These are phyloP conservation scores for Pempheris klunzingeri DNA, from an alignment of 2,797 vertebrate species.

Conservation along the genomic window DNA sequence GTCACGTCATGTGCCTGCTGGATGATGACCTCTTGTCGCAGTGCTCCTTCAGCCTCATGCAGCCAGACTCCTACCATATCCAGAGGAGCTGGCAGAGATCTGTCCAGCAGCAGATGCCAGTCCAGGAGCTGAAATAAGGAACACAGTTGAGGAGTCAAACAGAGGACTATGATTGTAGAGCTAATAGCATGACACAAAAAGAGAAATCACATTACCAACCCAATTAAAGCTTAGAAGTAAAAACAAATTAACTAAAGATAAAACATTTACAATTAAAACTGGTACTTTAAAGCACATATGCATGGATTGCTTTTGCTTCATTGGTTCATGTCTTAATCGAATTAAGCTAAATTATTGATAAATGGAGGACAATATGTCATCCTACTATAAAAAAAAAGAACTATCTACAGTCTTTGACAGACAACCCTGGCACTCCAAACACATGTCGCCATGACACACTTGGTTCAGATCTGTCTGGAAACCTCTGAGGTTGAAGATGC, in stretches of 20 bases:
- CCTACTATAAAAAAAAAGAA: neutral
- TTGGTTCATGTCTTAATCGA: neutral
- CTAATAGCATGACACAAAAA: neutral
- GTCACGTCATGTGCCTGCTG: constrained; percentile 93
- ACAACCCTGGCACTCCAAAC: neutral
- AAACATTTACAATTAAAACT: constrained; percentile 15
- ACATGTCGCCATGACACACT: neutral
- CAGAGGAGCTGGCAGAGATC: constrained; percentile 92
- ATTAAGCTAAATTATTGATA: neutral
- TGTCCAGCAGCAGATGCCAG: constrained; percentile 94
- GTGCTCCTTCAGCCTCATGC: constrained; percentile 90
- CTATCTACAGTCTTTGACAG: neutral
- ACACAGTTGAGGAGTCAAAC: neutral
- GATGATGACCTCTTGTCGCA: constrained; percentile 89
- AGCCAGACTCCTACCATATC: constrained; percentile 93
- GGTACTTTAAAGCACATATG: neutral
- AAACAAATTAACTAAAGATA: neutral
- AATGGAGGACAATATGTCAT: neutral
- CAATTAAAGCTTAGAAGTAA: neutral
- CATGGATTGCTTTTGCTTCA: neutral
- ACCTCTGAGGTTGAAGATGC: neutral
- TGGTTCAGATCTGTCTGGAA: neutral
- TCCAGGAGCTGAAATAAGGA: constrained; percentile 88
- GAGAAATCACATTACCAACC: neutral
- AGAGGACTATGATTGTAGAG: neutral